Evolutionary conservation across 2,888 invertebrate genomes (phyloP), one percentile per base, ranked within the genome.

Genomic region (Noctua pronuba): DNA sequence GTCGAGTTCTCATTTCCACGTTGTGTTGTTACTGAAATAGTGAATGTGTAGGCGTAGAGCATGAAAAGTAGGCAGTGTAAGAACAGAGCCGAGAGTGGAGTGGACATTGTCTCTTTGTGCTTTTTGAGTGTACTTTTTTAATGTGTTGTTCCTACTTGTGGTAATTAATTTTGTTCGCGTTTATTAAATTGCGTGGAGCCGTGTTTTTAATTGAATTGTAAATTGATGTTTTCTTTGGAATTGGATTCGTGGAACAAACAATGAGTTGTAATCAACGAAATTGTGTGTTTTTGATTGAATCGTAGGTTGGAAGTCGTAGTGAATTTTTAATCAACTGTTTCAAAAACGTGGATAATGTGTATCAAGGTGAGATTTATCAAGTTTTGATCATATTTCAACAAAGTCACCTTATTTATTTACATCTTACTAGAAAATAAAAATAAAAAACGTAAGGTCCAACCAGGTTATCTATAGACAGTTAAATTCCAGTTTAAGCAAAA

Each of bases 21-120:
- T 86, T 87, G 87, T 87, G 92, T 92, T 90, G 92, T 93, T 92
- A 93, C 95, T 96, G 95, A 96, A 96, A 96, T 96, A 95, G 94
- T 95, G 92, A 93, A 94, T 93, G 94, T 95, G 96, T 96, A 96
- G 96, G 96, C 96, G 96, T 96, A 95, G 92, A 92, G 94, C 93
- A 95, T 96, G 96, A 96, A 96, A 96, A 96, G 96, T 96, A 96
- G 96, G 96, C 95, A 96, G 95, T 93, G 94, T 93, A 94, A 91
- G 95, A 92, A 95, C 94, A 95, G 89, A 86, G 93, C 90, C 88
- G 84, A 82, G 90, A 88, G 92, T 94, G 93, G 95, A 96, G 95
- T 93, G 94, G 94, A 89, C 89, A 91, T 94, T 95, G 93, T 93
- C 85, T 75, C 88, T 93, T 90, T 90, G 88, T 90, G 87, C 88